Conservation (phyloP, 2,797 vertebrate genomes). For the Poeciliopsis infans region DNA sequence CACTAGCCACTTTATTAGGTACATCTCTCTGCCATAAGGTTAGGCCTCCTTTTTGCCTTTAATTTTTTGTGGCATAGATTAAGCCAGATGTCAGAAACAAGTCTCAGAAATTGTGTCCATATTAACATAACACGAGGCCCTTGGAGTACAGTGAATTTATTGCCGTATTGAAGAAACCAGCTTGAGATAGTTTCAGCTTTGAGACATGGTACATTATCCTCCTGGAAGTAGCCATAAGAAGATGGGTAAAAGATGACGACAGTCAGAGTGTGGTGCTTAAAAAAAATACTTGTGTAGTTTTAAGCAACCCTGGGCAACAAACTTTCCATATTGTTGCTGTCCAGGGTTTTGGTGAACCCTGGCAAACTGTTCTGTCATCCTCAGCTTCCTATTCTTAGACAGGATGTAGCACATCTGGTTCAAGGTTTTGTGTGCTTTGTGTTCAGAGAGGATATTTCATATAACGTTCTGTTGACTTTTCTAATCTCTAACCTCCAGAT, state of each 20-base stretch:
- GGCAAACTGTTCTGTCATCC: not conserved
- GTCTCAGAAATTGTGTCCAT: not conserved
- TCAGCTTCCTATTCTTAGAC: not conserved
- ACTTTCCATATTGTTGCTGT: not conserved
- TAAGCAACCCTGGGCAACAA: not conserved
- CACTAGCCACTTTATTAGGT: not conserved
- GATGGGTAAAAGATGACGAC: conserved; percentile 17
- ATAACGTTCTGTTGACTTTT: not conserved
- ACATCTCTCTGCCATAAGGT: not conserved
- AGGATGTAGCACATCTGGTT: not conserved
- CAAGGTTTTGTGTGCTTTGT: not conserved
- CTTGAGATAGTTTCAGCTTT: not conserved
- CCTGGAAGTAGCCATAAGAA: conserved; percentile 63
- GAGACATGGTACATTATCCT: conserved; percentile 21
- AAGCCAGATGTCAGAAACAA: not conserved
- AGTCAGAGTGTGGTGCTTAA: not conserved
- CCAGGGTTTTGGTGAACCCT: not conserved
- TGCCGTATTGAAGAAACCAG: not conserved
- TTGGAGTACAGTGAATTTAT: not conserved
- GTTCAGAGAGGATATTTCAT: not conserved
- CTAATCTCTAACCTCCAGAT: not conserved
- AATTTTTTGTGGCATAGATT: not conserved
- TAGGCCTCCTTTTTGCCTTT: not conserved
- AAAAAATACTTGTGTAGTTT: not conserved
- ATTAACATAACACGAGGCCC: not conserved